Evolutionary conservation across 2,888 invertebrate species (phyloP).

Genomic region (Amphipoea oculea): DNA sequence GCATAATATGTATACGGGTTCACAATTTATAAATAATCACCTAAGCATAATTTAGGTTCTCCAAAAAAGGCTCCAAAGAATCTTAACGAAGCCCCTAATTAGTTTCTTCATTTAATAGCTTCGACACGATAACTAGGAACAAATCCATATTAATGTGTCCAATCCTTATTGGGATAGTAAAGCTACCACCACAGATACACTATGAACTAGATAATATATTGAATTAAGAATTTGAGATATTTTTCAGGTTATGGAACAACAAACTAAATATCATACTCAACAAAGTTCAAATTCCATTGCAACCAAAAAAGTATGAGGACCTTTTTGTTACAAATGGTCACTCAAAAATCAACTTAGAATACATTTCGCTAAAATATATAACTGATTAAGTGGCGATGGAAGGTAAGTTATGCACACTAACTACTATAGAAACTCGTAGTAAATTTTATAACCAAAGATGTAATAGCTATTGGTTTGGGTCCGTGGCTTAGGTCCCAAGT

Average conservation of each 20-base stretch:
- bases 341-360: too few relatives aligned
- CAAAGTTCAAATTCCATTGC: too few relatives aligned
- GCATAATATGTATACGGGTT: not conserved
- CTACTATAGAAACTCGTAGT: not conserved
- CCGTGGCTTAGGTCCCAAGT: too few relatives aligned
- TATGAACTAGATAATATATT: not conserved
- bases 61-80: constrained; percentile 12
- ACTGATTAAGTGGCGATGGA: too few relatives aligned
- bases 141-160: constrained; percentile 20
- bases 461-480: not conserved
- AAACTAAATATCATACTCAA: too few relatives aligned
- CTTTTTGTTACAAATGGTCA: too few relatives aligned
- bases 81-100: constrained; percentile 41
- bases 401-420: too few relatives aligned
- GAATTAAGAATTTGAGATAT: too few relatives aligned
- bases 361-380: too few relatives aligned
- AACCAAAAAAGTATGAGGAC: too few relatives aligned
- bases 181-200: not conserved
- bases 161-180: constrained; percentile 1
- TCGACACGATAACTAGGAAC: constrained; percentile 13
- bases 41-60: not conserved
- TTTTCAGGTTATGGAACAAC: too few relatives aligned
- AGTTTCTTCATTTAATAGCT: constrained; percentile 15
- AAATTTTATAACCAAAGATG: not conserved
- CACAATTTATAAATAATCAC: constrained; percentile 26